Evolutionary conservation across 92 coral and sea anemone species (phyloP).

Genomic region (Palythoa heliodiscus): DNA sequence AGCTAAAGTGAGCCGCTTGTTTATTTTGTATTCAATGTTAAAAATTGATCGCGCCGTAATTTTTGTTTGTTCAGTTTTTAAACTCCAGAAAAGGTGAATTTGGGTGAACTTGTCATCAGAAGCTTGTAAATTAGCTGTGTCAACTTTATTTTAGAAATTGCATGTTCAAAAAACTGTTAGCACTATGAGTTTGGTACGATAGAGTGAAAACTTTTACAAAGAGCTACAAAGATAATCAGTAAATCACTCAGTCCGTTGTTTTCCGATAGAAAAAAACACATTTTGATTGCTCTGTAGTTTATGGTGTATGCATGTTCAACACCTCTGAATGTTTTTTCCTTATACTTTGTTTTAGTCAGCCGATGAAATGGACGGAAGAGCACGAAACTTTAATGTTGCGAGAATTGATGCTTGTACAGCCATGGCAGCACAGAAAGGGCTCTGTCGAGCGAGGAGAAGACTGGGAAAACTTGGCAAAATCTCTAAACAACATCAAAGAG

Average conservation of each 20-base stretch:
- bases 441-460: slow-evolving; percentile 35
- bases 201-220: slow-evolving; percentile 33
- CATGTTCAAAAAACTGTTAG: slow-evolving; percentile 19
- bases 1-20: too few relatives aligned
- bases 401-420: slow-evolving; percentile 19
- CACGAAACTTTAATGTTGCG: background rate
- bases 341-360: slow-evolving; percentile 35
- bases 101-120: slow-evolving; percentile 33
- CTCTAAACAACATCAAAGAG: slow-evolving; percentile 22
- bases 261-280: slow-evolving; percentile 29
- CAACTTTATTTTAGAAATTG: slow-evolving; percentile 25
- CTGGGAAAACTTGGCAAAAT: slow-evolving; percentile 31
- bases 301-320: slow-evolving; percentile 25
- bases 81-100: slow-evolving; percentile 34
- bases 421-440: slow-evolving; percentile 36
- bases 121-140: slow-evolving; percentile 23
- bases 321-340: slow-evolving; percentile 33
- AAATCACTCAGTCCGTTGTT: slow-evolving; percentile 33
- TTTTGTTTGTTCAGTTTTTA: slow-evolving; percentile 34
- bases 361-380: slow-evolving; percentile 11
- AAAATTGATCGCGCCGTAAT: slow-evolving; percentile 35
- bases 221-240: slow-evolving; percentile 31
- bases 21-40: slow-evolving; percentile 31
- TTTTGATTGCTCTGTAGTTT: slow-evolving; percentile 26
- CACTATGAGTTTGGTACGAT: slow-evolving; percentile 19